Base-by-base conservation (phyloP, 2,888 invertebrate species). In the Ectemnius lituratus region DNA sequence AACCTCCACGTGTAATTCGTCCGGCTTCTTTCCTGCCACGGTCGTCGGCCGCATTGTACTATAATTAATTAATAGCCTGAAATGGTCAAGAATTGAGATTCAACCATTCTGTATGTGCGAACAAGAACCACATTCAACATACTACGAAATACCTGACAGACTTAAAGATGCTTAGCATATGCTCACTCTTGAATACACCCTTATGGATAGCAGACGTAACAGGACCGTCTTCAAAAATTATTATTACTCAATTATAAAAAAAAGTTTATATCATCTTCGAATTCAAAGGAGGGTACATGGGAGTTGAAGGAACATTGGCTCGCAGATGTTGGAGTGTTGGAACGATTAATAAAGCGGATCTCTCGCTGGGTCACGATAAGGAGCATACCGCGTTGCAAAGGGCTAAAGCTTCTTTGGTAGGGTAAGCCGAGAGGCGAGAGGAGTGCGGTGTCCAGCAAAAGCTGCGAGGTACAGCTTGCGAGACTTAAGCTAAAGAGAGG, bases 341-440 rank as follows among this genome's bases (percentile, higher is more conserved):
- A 68, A 67, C 60, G 72, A 80, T 80, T 80, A 80, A 80, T 80
- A 80, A 77, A 72, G 64, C 65, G 71, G 61, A 61, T 37, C 37
- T 37, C 37, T 13, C 58, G 49, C 64, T 58, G 20, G 46, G 58
- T 49, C 67, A 61, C 76, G 81, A 81, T 81, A 81, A 81, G 81
- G 79, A 79, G 72, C 73, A 73, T 75, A 69, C 72, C 83, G 77
- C 73, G 78, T 78, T 11, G 37, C 1, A 52, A 52, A 27, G 47
- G 20, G 75, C 63, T 75, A 52, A 52, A 27, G 47, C 37, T 47
- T 1, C 1, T 6, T 20, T 37, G 57, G 37, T 37, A 37, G 16
- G 52, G 52, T 52, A 52, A 52, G 16, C n/a, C 52, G 52, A 16
- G 47, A 47, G 4, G 52, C 16, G 37, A 69, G 57, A 49, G 56